These are phyloP conservation scores for Bufotes viridis DNA, from an alignment of 2,797 vertebrate species.

Conservation along the genomic window DNA sequence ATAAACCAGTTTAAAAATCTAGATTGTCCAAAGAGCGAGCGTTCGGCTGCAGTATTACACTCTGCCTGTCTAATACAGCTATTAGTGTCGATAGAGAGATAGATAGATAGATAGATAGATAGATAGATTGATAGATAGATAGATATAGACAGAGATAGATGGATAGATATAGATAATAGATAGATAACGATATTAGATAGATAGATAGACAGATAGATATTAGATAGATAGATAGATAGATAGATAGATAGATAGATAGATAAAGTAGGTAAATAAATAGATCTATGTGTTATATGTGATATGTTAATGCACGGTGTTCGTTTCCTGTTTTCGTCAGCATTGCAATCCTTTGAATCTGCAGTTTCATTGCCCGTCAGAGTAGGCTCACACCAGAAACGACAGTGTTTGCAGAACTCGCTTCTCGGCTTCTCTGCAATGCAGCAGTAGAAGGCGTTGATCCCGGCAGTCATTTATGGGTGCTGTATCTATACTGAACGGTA, in stretches of 20 bases:
- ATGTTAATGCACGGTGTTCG: not conserved
- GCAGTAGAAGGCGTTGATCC: conserved; percentile 10
- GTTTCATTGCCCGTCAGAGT: conserved; percentile 21
- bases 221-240: not conserved
- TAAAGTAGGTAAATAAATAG: not conserved
- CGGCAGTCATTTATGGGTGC: not conserved
- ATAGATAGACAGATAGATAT: too few relatives aligned
- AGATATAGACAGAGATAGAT: too few relatives aligned
- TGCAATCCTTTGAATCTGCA: conserved; percentile 37
- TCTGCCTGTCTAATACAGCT: too few relatives aligned
- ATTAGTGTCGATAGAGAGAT: too few relatives aligned
- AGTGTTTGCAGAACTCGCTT: conserved; percentile 20
- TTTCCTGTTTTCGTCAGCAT: conserved; percentile 38
- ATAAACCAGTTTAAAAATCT: too few relatives aligned
- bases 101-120: too few relatives aligned
- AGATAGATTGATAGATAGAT: not conserved
- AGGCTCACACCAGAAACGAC: conserved; percentile 20
- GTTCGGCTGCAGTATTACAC: too few relatives aligned
- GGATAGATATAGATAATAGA: not conserved
- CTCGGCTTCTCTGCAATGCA: conserved; percentile 55
- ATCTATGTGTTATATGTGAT: not conserved
- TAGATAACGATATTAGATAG: not conserved
- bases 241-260: too few relatives aligned
- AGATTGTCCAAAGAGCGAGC: too few relatives aligned
- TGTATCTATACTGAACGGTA: not conserved